Evolutionary conservation across 2,888 invertebrate species (phyloP), one percentile per base, ranked within the genome.

Genomic region (Epinotia demarniana): DNA sequence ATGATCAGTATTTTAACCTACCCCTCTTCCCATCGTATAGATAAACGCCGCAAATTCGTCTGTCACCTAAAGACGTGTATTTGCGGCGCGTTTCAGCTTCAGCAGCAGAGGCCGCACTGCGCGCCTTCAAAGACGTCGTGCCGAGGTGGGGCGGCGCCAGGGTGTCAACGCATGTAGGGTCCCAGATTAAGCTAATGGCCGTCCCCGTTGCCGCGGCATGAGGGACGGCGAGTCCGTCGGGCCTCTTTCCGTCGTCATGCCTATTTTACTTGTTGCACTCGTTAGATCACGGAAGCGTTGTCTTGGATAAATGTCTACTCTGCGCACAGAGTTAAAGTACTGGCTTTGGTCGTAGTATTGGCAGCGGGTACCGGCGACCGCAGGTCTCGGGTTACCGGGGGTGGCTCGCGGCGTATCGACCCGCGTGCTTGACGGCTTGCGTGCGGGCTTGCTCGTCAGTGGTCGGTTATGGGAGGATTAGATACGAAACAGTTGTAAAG

Each of bases 321-420:
- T 9, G 39, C 43, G 43, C 12, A 46, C 18, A 0, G 23, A 69
- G 68, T 69, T n/a, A 43, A 43, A 6, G 43, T 46, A 69, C 58
- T 69, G 68, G 9, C 3, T n/a, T n/a, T 11, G 5, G 19, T 55
- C 0, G 39, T 13, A 8, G 19, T 69, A 23, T 1, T n/a, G 3
- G 66, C 9, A 27, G 6, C 18, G 68, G 55, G 16, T 19, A 43
- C 43, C 58, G 43, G 43, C 58, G 68, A 69, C 68, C 68, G 68
- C 68, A 69, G 57, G 68, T 9, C 9, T 69, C 68, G 68, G 16
- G 12, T 69, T 69, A 46, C 68, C 68, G 68, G 58, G 68, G 68
- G 68, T 58, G 68, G 49, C 27, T 18, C 67, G n/a, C 18, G 18
- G 49, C n/a, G n/a, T 58, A 69, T 69, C 68, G 68, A 69, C 68